A percentile compares a stretch with the other conserved stretches of the same genome.
Conservation (phyloP, 2,888 invertebrate species). For the Trachelus iudaicus region DNA sequence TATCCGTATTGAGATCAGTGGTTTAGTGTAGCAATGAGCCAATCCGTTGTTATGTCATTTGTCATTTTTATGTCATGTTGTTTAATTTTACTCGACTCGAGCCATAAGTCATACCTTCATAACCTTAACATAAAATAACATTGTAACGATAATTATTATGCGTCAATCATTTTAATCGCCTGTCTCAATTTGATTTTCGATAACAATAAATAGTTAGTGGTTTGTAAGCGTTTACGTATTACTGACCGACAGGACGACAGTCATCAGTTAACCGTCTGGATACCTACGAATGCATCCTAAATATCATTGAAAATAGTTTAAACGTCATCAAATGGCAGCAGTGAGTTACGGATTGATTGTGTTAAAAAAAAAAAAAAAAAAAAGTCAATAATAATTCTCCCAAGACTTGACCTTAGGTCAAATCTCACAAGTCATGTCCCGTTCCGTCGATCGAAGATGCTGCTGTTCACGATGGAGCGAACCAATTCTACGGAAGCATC, state of each 20-base stretch:
- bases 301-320: background rate
- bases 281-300: background rate
- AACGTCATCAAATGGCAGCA: background rate
- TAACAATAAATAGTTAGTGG: constrained; percentile 49
- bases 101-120: constrained; percentile 53
- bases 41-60: constrained; percentile 59
- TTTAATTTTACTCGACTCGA: constrained; percentile 55
- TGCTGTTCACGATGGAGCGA: constrained; percentile 35
- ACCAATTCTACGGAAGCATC: constrained; percentile 27
- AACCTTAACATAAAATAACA: constrained; percentile 47
- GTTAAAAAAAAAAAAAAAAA: background rate
- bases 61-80: constrained; percentile 60
- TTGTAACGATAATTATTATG: constrained; percentile 32
- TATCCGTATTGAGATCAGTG: constrained; percentile 4
- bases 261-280: background rate
- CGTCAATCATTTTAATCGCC: constrained; percentile 41
- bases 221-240: constrained; percentile 35
- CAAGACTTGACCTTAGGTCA: background rate
- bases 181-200: constrained; percentile 40
- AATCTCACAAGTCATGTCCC: constrained; percentile 31
- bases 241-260: background rate
- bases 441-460: constrained; percentile 20
- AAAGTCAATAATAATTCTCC: background rate
- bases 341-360: background rate
- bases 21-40: constrained; percentile 33